phyloP scores from a whole-genome alignment of 2,797 vertebrate genomes.

The Periophthalmus magnuspinnatus region DNA sequence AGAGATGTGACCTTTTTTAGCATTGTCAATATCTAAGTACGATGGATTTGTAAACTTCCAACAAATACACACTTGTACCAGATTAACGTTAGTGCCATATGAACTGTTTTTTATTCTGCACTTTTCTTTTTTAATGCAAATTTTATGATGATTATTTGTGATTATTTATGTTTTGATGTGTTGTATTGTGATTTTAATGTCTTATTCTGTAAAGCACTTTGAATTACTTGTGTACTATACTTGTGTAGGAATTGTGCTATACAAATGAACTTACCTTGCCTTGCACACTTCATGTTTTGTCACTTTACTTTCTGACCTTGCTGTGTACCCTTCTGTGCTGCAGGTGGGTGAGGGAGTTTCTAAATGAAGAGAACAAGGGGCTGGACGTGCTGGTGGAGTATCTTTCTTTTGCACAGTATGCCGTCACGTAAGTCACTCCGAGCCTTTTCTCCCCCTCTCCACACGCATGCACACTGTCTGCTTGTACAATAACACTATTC shows the following conservation, averaged over 20 bases:
- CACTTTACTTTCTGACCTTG: background rate
- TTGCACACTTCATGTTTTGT: background rate
- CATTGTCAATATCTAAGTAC: background rate
- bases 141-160: too few relatives aligned
- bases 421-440: slow-evolving; percentile 91
- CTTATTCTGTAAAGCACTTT: too few relatives aligned
- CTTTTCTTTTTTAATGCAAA: too few relatives aligned
- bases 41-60: too few relatives aligned
- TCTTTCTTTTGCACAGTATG: slow-evolving; percentile 95
- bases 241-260: too few relatives aligned
- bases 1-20: too few relatives aligned
- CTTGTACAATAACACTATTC: slow-evolving; percentile 68
- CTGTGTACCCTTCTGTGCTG: background rate
- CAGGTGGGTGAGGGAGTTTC: slow-evolving; percentile 98
- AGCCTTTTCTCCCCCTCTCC: slow-evolving; percentile 30
- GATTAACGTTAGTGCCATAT: too few relatives aligned
- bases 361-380: slow-evolving; percentile 98
- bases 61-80: too few relatives aligned
- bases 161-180: too few relatives aligned
- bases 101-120: too few relatives aligned
- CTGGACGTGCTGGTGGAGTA: slow-evolving; percentile 97
- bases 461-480: slow-evolving; percentile 40
- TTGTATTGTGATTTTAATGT: too few relatives aligned
- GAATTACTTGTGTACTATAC: too few relatives aligned
- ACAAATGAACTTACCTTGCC: background rate